Base-by-base conservation (phyloP, 2,888 invertebrate genomes). In the Nemotelus nigrinus region DNA sequence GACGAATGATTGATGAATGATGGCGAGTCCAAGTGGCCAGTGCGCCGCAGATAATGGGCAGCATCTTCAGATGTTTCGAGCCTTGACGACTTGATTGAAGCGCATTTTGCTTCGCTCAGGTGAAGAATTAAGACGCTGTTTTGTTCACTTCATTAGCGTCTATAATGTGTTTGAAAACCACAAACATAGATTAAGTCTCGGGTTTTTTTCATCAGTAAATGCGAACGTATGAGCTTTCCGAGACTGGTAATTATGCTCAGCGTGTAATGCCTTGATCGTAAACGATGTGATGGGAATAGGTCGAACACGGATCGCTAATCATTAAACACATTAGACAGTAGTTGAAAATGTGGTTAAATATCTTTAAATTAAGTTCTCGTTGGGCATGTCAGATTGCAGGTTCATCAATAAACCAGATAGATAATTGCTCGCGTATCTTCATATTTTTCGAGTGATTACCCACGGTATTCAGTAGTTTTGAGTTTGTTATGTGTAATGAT, bases 81-180 rank as follows among this genome's bases (percentile, higher is more conserved):
- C 43, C 58, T 58, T 57, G 39, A 25, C 47, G 44, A 48, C 63
- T 48, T 60, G 47, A 74, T 48, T 74, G 74, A 63, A 57, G 47
- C 74, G 63, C 74, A 63, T 74, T 74, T 74, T 74, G 63, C 44
- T 63, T 39, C 25, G 47, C 60, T 60, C 47, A 74, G 44, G 74
- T 63, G 74, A 74, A 63, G 63, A 74, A 60, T 74, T 74, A 74
- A 74, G 74, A 74, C 7, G 60, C 3, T 50, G 74, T 60, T 60
- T 74, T 74, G 74, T 74, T 74, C 74, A 74, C 74, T 74, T 74
- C 74, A 74, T 74, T 74, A 74, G 74, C 48, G 74, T 60, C 60
- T 63, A 8, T 74, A 60, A 48, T 60, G 43, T 63, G 74, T 25
- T 25, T 48, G 60, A n/a, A 60, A 60, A 60, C 72, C 72, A 47